Evolutionary conservation across 2,113 vertebrate genomes (phyloP), one percentile per base, ranked within the genome.

Genomic region (Centropus bengalensis): DNA sequence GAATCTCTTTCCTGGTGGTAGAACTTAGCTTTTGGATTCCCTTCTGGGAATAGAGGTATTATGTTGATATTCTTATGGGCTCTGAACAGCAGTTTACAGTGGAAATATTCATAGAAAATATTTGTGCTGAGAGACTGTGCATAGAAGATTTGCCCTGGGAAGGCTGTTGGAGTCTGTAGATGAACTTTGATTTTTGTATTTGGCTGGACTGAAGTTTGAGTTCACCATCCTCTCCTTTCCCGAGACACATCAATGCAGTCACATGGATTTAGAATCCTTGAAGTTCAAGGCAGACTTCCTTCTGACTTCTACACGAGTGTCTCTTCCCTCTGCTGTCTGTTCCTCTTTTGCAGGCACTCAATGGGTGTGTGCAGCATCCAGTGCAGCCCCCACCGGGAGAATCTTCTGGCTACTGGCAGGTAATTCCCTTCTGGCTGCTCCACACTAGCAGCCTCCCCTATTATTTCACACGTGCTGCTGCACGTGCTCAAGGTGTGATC

Each of bases 301-400:
- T 69, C 32, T 68, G 1, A 3, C 26, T 7, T 1, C 0, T 26
- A 6, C 55, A 22, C 5, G 58, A 15, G n/a, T 75, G 22, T 52
- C 54, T 78, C 21, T 75, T 45, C 38, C 56, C 54, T 59, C 56
- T 64, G 28, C 58, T 68, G 17, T 45, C 0, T 47, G 36, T 27
- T 49, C 4, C 68, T 91, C 27, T n/a, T 89, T 64, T 79, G 36
- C 94, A 99, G 99, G 85, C 99, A 99, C 91, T 97, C 98, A 0
- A 99, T 99, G 99, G 99, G 99, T 2, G 99, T 99, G 49, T 99
- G 99, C 97, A 99, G 99, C 78, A 98, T 99, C 83, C 99, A 99
- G 85, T 99, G 99, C 96, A 99, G 89, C 93, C 99, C 99, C 4
- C 98, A 99, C 58, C 89, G 88, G 16, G 98, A 99, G 85, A 97